phyloP scores from a whole-genome alignment of 1,140 invertebrate genomes.

The Atta texana region DNA sequence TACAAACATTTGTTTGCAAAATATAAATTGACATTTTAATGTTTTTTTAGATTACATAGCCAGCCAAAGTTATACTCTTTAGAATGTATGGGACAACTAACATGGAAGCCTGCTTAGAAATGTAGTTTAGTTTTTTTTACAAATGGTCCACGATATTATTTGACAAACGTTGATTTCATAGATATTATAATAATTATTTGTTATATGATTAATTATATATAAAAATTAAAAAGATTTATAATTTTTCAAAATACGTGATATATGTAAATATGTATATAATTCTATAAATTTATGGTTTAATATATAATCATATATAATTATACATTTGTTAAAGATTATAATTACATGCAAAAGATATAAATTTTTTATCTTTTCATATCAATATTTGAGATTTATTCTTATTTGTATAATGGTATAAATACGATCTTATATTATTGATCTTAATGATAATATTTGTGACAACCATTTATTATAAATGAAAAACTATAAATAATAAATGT shows the following conservation, averaged over 20 bases:
- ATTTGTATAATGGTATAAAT: neutral
- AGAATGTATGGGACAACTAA: constrained; percentile 63
- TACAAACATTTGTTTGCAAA: constrained; percentile 2
- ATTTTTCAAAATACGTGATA: neutral
- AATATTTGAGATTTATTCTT: neutral
- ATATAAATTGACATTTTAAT: neutral
- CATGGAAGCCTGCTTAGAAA: constrained; percentile 77
- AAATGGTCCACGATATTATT: constrained; percentile 42
- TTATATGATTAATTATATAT: constrained; percentile 4
- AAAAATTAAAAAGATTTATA: neutral
- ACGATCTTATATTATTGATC: neutral
- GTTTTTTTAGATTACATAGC: constrained; percentile 22
- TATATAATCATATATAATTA: neutral
- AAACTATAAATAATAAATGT: constrained; percentile 3
- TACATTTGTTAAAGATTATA: constrained; percentile 12
- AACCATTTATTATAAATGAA: neutral
- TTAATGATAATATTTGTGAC: neutral
- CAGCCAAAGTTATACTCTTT: constrained; percentile 60
- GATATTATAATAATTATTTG: constrained; percentile 12
- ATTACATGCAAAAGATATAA: neutral
- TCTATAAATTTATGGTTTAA: constrained; percentile 17
- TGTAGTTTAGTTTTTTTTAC: constrained; percentile 70
- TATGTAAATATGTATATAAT: constrained; percentile 25
- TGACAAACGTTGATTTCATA: neutral
- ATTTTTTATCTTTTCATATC: neutral